Base-by-base conservation (phyloP, 2,797 vertebrate genomes). In the Macroramphosus scolopax region DNA sequence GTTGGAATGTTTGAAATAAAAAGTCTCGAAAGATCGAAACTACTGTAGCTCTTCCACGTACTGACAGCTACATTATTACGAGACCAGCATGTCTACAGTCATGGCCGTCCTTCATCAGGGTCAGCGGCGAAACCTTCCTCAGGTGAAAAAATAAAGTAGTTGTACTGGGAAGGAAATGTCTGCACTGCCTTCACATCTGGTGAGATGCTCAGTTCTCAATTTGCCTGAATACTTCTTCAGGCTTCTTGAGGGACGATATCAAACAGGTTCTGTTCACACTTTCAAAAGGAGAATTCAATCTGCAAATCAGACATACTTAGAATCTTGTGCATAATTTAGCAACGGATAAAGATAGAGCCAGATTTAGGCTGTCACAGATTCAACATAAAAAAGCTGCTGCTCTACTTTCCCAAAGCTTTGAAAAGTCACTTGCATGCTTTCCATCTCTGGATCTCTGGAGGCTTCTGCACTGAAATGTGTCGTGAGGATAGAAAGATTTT, bases 311-410 rank as follows among this genome's bases (percentile, higher is more conserved):
- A 51, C 53, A 44, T 7, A 64, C 44, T 79, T 62, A 41, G 70
- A 70, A 63, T 57, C 42, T 0, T 2, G 31, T 77, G 54, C 45
- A 83, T 80, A 69, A 82, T 75, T 78, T 33, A 82, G 49, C 47
- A 8, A 35, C 2, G 31, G 61, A 58, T 41, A 64, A 28, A 48
- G 15, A 16, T 4, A 25, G 26, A 12, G 9, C 3, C 40, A 45
- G 17, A 75, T 72, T 50, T 17, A 51, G 71, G 61, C 37, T 41
- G 51, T 30, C 32, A 67, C 53, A 62, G 57, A 69, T 75, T 54
- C 13, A 3, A 70, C 46, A 55, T 53, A 45, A 67, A 59, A 63
- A 56, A 28, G n/a, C n/a, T n/a, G 22, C 43, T 57, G 73, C 36
- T 75, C 80, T 32, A 81, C 52, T 78, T 82, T 66, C 49, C 41